phyloP scores from a whole-genome alignment of 2,888 invertebrate genomes.

The Griposia aprilina region DNA sequence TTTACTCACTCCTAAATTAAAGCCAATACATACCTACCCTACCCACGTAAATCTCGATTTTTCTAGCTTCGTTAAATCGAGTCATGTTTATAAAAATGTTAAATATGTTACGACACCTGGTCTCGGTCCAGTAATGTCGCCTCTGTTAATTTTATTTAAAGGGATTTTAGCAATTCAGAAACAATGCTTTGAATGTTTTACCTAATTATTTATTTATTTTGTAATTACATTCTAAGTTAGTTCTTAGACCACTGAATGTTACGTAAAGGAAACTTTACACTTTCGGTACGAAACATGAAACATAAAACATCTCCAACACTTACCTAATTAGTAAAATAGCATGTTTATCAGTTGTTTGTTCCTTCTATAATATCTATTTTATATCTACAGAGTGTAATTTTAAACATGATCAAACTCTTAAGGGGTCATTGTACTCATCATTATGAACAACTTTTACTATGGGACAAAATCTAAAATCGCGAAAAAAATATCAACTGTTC shows the following conservation, averaged over 20 bases:
- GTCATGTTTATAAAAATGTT: slow-evolving; percentile 14
- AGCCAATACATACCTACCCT: neutral
- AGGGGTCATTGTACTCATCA: no score
- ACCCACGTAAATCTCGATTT: slow-evolving; percentile 9
- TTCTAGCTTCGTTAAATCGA: slow-evolving; percentile 38
- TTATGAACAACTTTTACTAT: no score
- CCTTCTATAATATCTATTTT: neutral
- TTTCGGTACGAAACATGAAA: neutral
- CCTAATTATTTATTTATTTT: slow-evolving; percentile 2
- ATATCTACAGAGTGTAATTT: no score
- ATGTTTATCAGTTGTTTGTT: neutral
- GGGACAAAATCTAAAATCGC: no score
- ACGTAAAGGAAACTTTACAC: neutral
- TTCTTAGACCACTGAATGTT: neutral
- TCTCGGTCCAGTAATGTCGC: slow-evolving; percentile 9
- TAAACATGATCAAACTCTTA: no score
- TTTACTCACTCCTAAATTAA: neutral
- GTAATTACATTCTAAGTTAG: neutral
- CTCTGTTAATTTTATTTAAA: slow-evolving; percentile 10
- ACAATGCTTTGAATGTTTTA: neutral
- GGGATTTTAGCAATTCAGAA: neutral
- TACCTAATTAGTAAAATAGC: neutral
- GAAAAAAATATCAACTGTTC: no score
- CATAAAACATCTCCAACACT: neutral
- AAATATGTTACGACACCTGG: slow-evolving; percentile 6